These are phyloP conservation scores for Liasis olivaceus DNA, from an alignment of 2,797 vertebrate species.

Conservation along the genomic window DNA sequence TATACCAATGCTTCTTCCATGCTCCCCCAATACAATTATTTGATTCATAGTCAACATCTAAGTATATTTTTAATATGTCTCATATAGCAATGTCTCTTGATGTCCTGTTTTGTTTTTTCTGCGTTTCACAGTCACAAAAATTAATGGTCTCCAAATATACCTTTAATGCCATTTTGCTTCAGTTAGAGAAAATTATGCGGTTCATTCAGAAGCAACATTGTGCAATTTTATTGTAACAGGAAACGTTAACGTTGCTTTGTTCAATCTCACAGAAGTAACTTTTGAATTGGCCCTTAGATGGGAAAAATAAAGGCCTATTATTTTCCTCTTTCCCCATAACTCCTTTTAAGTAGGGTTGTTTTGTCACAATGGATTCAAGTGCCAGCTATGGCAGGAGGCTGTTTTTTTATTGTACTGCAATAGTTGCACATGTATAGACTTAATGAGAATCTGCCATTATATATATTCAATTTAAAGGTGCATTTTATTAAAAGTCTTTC, in stretches of 20 bases:
- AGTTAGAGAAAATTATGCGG: background rate
- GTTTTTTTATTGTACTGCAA: background rate
- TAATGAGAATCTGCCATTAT: background rate
- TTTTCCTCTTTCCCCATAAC: background rate
- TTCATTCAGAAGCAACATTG: background rate
- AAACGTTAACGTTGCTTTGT: background rate
- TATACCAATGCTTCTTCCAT: background rate
- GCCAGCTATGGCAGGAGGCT: background rate
- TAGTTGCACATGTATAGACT: background rate
- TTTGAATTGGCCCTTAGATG: background rate
- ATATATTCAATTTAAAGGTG: background rate
- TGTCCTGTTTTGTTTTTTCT: background rate
- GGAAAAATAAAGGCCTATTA: background rate
- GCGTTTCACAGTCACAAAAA: background rate
- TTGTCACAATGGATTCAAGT: background rate
- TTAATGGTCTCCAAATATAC: background rate
- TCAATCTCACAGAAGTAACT: background rate
- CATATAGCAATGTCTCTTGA: background rate
- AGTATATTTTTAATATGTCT: background rate
- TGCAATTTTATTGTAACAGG: background rate
- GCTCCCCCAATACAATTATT: background rate
- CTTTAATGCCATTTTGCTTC: background rate
- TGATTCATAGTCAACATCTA: background rate
- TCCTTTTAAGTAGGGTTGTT: background rate
- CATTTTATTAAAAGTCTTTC: slow-evolving; percentile 23